Percentiles rank a stretch among this genome's conserved stretches.
phyloP scores from a whole-genome alignment of 2,113 vertebrate genomes.

The Uria aalge region DNA sequence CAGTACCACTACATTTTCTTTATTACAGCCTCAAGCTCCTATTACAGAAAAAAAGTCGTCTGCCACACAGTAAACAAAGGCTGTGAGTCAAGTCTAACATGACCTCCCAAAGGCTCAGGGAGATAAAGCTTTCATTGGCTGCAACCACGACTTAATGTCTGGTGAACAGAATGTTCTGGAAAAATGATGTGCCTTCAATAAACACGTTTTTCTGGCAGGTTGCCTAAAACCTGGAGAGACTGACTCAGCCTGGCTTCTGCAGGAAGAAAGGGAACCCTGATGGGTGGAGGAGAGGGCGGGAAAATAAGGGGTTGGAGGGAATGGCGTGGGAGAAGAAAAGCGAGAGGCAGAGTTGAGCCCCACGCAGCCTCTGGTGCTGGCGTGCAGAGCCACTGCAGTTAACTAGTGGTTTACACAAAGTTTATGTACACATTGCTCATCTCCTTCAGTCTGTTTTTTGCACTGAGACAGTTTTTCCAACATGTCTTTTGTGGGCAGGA shows the following conservation, averaged over 20 bases:
- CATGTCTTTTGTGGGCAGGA: conserved; percentile 51
- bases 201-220: not conserved
- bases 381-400: not conserved
- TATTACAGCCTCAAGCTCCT: not conserved
- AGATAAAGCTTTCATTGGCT: not conserved
- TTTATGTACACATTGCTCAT: conserved; percentile 40
- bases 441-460: not conserved
- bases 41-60: not conserved
- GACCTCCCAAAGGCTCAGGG: not conserved
- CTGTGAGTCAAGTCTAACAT: not conserved
- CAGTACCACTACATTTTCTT: not conserved
- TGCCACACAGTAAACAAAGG: not conserved
- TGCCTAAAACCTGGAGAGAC: not conserved
- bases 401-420: conserved; percentile 24
- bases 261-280: not conserved
- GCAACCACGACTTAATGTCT: not conserved
- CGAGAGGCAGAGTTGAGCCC: not conserved
- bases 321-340: rapidly evolving
- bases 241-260: not conserved
- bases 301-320: not conserved
- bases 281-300: not conserved
- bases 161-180: not conserved
- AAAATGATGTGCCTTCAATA: not conserved
- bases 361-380: rapidly evolving
- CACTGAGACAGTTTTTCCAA: conserved; percentile 41